Evolutionary conservation across 2,888 invertebrate species (phyloP).

Genomic region (Branchipolynoe longqiensis): DNA sequence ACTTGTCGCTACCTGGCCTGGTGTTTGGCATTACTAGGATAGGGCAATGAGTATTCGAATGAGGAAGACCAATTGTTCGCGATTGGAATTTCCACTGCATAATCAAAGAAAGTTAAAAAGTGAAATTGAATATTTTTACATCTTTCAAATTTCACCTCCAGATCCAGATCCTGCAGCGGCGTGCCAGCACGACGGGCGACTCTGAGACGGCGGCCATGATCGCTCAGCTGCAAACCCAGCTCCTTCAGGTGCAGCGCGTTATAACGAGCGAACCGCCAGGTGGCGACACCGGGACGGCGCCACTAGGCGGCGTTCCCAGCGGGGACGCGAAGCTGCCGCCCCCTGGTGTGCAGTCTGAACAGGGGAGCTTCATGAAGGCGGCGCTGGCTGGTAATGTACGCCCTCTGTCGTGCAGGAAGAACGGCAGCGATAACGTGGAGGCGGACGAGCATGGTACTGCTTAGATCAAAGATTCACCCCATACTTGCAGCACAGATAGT

Average conservation of each 20-base stretch:
- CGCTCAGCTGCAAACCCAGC: constrained; percentile 71
- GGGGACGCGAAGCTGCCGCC: background rate
- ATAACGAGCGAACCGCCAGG: background rate
- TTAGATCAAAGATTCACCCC: too few relatives aligned
- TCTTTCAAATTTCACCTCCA: constrained; percentile 32
- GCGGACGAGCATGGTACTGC: too few relatives aligned
- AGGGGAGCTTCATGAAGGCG: background rate
- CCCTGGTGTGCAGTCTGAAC: background rate
- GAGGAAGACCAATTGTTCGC: too few relatives aligned
- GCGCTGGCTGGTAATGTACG: constrained; percentile 24
- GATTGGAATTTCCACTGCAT: too few relatives aligned
- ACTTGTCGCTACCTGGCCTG: too few relatives aligned
- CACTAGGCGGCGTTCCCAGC: background rate
- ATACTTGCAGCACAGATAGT: too few relatives aligned
- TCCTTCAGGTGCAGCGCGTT: constrained; percentile 56
- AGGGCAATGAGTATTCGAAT: too few relatives aligned
- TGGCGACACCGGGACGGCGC: background rate
- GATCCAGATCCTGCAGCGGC: constrained; percentile 69
- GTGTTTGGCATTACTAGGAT: too few relatives aligned
- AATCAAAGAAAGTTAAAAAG: background rate
- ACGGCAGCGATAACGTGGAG: background rate
- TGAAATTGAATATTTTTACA: background rate
- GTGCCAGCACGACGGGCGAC: constrained; percentile 67
- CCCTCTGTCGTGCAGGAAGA: background rate
- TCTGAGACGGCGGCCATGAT: constrained; percentile 71